Evolutionary conservation across 2,113 vertebrate genomes (phyloP), one percentile per base, ranked within the genome.

Genomic region (Hypocryptadius cinnamomeus): DNA sequence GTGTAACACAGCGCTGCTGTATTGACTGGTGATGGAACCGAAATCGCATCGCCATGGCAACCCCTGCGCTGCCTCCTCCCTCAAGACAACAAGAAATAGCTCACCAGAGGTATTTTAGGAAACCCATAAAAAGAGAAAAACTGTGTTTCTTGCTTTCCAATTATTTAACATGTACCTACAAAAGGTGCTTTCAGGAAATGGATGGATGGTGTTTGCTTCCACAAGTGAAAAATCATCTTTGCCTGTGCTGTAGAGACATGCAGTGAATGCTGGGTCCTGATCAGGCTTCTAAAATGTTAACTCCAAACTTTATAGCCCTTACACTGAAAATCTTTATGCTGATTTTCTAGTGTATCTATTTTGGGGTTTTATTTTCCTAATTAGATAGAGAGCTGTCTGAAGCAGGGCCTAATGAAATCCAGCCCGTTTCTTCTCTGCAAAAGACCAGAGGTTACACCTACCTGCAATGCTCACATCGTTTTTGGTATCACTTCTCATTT

Each of bases 101-200:
- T 97, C 94, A 69, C 12, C 2, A 80, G 89, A 95, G 92, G 87
- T 97, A 97, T 95, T 96, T 95, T 69, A 90, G 91, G 96, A 93
- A 79, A 89, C 21, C 74, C 90, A 37, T 59, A 73, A 77, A 87
- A 78, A 84, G 71, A 61, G 42, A 57, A 87, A 90, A 93, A 90
- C 16, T 37, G 83, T 54, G 53, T 72, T 91, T 82, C 89, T 61
- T 30, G 44, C 87, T 87, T 91, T 82, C 82, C 74, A 42, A 7
- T 96, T 93, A 84, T 91, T 95, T 88, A 64, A 92, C 93, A 84
- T 1, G 9, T 30, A 92, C 93, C 90, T 72, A 77, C 65, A 57
- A 68, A 84, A 74, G 68, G 70, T 76, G 79, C 48, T 69, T 83
- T 76, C 74, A 40, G 90, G 79, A 82, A 95, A 65, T 2, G 2